Evolutionary conservation across 2,888 invertebrate genomes (phyloP), one percentile per base, ranked within the genome.

Genomic region (Ornithoptera priamus): DNA sequence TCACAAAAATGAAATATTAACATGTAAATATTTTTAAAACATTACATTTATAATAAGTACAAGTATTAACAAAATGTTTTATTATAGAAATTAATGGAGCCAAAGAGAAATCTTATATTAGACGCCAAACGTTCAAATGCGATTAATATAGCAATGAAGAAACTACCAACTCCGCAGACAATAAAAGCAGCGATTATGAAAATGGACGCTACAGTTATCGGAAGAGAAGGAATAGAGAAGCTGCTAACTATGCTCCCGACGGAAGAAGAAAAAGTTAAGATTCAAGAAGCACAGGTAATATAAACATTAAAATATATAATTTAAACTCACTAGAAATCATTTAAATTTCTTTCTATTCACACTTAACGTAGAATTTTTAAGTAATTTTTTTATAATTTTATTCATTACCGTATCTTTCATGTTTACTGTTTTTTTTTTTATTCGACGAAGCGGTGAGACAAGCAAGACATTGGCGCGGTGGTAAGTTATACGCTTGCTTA

Each of bases 91-190:
- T 74, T 92, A 76, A 86, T 88, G 85, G 92, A 92, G 80, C 92
- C 92, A 82, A 92, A 92, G 82, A 86, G 87, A 77, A 90, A 90
- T 78, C 76, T 99, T 69, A 99, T 99, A 58, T 92, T 99, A 87
- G 98, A 99, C 87, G 96, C 98, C 62, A 99, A 99, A 86, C 94
- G 99, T 75, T 99, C 99, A 10, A 99, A 99, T 87, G 99, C 99
- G 59, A 99, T 99, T 78, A 99, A 99, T 86, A 99, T 99, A 79
- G 99, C 99, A 20, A 97, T 99, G 96, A 99, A 99, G 30, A 99
- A 99, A 85, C 93, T 99, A 74, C 99, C 99, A 2, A 99, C 99
- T 0, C 98, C 99, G 0, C 95, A 99, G 75, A 98, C 99, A 10
- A 99, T 99, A 74, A 99, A 99, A 86, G 97, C 99, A n/a, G 99